Percentiles rank a stretch among this genome's conserved stretches.
Conservation (phyloP, 2,113 vertebrate species). For the Lutjanus erythropterus region DNA sequence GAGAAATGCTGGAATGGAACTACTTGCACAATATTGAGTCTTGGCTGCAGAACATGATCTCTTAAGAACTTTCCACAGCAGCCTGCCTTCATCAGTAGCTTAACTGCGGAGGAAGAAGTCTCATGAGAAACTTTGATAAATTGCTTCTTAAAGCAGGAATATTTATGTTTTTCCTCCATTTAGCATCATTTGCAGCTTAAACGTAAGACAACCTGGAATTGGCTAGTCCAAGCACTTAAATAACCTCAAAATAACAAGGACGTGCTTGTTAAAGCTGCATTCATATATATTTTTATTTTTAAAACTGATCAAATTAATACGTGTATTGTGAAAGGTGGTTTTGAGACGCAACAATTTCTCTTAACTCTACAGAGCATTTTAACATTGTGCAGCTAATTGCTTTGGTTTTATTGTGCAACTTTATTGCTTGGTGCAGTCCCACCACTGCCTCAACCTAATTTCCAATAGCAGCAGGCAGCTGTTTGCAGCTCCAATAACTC, state of each 20-base stretch:
- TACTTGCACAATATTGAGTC: conserved; percentile 30
- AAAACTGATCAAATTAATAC: neutral
- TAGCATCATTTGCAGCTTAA: neutral
- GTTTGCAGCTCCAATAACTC: neutral
- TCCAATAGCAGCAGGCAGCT: neutral
- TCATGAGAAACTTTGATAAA: conserved; percentile 6
- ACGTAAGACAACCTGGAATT: neutral
- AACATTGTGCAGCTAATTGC: neutral
- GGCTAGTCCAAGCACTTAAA: no score
- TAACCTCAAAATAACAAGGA: neutral
- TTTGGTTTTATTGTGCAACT: neutral
- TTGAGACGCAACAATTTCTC: neutral
- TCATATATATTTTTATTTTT: neutral
- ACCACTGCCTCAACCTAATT: neutral
- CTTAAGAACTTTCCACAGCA: conserved; percentile 41
- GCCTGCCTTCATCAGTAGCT: conserved; percentile 21
- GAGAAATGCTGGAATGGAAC: conserved; percentile 32
- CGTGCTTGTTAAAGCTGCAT: neutral
- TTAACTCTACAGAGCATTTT: neutral
- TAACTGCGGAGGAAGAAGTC: neutral
- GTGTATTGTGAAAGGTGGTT: neutral
- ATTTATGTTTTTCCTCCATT: neutral
- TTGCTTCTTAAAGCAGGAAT: neutral
- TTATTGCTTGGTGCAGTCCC: neutral
- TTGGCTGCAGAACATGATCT: conserved; percentile 45